phyloP scores from a whole-genome alignment of 2,888 invertebrate species.

The Auanema sp. region DNA sequence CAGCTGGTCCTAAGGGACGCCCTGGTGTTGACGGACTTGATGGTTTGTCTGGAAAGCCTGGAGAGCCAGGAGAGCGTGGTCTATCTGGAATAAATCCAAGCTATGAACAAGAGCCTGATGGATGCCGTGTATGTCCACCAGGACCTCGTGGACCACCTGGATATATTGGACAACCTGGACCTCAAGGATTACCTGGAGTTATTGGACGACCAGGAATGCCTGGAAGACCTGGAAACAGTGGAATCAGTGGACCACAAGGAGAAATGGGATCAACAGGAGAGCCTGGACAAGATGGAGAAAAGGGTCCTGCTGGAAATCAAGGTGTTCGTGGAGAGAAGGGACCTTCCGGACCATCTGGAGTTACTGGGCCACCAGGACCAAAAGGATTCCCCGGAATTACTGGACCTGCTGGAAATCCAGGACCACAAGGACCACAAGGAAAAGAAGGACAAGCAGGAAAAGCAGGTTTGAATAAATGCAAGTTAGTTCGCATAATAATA shows the following conservation, averaged over 20 bases:
- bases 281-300: slow-evolving; percentile 43
- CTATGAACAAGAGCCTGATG: slow-evolving; percentile 19
- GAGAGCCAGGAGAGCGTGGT: slow-evolving; percentile 41
- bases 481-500: not conserved
- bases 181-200: slow-evolving; percentile 65
- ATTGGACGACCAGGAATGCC: slow-evolving; percentile 38
- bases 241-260: slow-evolving; percentile 39
- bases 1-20: slow-evolving; percentile 47
- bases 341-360: slow-evolving; percentile 67
- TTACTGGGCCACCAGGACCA: slow-evolving; percentile 67
- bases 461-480: slow-evolving; percentile 1
- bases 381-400: slow-evolving; percentile 32
- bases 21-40: slow-evolving; percentile 61
- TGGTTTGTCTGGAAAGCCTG: slow-evolving; percentile 52
- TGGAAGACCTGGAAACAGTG: slow-evolving; percentile 62
- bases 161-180: slow-evolving; percentile 55
- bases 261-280: slow-evolving; percentile 30
- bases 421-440: no score
- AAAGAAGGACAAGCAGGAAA: not conserved
- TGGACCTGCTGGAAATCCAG: not conserved
- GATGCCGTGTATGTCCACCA: slow-evolving; percentile 42
- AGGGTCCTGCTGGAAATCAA: slow-evolving; percentile 62
- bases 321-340: slow-evolving; percentile 67
- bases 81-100: slow-evolving; percentile 35
- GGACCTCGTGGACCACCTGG: slow-evolving; percentile 37